Evolutionary conservation across 2,888 invertebrate genomes (phyloP).

Genomic region (Emmelina monodactyla): DNA sequence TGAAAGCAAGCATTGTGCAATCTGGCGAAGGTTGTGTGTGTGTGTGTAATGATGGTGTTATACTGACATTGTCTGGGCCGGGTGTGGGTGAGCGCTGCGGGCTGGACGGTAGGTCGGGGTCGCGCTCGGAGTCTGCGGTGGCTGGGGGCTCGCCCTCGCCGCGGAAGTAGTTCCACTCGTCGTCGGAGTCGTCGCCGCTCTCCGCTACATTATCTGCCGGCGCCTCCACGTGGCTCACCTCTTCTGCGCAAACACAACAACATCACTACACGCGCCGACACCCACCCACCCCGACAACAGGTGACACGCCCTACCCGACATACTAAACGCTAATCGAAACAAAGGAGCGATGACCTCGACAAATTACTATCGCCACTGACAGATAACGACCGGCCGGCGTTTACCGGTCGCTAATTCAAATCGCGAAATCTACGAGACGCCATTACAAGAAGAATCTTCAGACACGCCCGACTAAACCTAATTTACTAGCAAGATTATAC

Average conservation of each 20-base stretch:
- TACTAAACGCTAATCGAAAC: conserved; percentile 5
- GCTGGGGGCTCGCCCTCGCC: conserved; percentile 72
- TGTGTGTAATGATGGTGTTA: too few species aligned
- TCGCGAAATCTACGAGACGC: conserved; percentile 39
- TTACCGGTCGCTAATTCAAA: conserved; percentile 61
- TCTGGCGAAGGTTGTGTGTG: too few species aligned
- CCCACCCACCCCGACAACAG: conserved; percentile 38
- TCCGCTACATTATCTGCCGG: conserved; percentile 78
- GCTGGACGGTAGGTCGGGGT: conserved; percentile 66
- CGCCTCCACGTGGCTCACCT: conserved; percentile 55
- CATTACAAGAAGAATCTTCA: conserved; percentile 47
- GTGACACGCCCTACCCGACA: conserved; percentile 48
- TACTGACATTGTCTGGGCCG: conserved; percentile 53
- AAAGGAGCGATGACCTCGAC: conserved; percentile 9
- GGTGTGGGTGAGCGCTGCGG: conserved; percentile 63
- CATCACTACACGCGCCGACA: conserved; percentile 16
- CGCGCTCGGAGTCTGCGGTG: conserved; percentile 55
- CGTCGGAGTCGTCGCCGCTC: conserved; percentile 80
- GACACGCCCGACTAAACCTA: conserved; percentile 47
- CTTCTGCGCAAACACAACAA: conserved; percentile 44
- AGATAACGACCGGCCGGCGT: conserved; percentile 27
- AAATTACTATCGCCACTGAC: conserved; percentile 20
- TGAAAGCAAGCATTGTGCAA: too few species aligned
- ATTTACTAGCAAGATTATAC: conserved; percentile 8
- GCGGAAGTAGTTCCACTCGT: conserved; percentile 88